These are phyloP conservation scores for Proctacanthus coquilletti DNA, from an alignment of 1,140 invertebrate genomes.

Conservation along the genomic window DNA sequence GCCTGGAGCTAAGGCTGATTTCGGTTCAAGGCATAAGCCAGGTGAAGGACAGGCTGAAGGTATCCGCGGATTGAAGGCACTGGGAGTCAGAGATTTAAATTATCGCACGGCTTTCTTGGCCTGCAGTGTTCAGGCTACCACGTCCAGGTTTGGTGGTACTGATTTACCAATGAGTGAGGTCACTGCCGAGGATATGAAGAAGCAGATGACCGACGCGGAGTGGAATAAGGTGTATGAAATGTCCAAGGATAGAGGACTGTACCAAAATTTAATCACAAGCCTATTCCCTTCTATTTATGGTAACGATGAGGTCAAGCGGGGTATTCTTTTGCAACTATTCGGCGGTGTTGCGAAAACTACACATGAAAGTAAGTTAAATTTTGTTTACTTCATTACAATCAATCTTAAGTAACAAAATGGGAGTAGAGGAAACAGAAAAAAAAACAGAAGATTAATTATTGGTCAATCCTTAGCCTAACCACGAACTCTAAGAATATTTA, in stretches of 20 bases:
- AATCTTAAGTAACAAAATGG: too few relatives aligned
- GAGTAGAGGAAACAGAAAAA: too few relatives aligned
- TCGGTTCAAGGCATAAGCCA: constrained; percentile 52
- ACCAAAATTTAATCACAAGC: constrained; percentile 80
- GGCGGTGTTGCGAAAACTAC: constrained; percentile 96
- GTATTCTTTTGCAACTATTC: constrained; percentile 91
- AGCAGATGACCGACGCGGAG: constrained; percentile 87
- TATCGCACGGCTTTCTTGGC: constrained; percentile 93
- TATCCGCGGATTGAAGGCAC: constrained; percentile 75
- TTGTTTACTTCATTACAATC: background rate
- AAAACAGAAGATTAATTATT: too few relatives aligned
- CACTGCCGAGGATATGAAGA: constrained; percentile 80
- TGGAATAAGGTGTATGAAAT: constrained; percentile 96
- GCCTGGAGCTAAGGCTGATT: constrained; percentile 74
- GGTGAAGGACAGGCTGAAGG: constrained; percentile 72
- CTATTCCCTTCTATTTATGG: constrained; percentile 97
- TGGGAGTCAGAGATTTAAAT: constrained; percentile 91
- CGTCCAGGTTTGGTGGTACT: constrained; percentile 64
- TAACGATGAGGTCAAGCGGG: constrained; percentile 94
- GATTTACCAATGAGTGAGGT: constrained; percentile 65
- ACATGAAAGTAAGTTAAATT: constrained; percentile 45
- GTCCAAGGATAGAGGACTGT: constrained; percentile 85
- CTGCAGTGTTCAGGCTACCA: constrained; percentile 77
- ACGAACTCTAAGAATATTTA: too few relatives aligned
- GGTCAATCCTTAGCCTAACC: too few relatives aligned